Base-by-base conservation (phyloP, 2,797 vertebrate genomes). In the Eutrigla gurnardus region DNA sequence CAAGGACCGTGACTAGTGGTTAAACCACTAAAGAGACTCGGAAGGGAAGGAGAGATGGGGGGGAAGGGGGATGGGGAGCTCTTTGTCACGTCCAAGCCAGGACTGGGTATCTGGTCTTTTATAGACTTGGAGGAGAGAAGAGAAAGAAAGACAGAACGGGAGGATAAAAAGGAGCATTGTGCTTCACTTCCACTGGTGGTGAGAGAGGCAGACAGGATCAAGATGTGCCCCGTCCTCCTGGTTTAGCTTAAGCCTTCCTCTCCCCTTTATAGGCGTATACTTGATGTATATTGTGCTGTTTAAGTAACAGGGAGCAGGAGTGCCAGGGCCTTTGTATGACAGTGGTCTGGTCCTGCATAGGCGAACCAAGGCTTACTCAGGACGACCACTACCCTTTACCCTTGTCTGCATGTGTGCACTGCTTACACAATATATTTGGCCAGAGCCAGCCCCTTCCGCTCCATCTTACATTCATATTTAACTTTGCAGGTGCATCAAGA, bases 1-100 rank as follows among this genome's bases (percentile, higher is more conserved):
- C 93, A 93, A 88, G 89, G 96, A 96, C 95, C 95, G 91, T 93
- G 92, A 93, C 86, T 49, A 46, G 65, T 83, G 69, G 69, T 69
- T 10, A 12, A 70, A 82, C 80, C 88, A 84, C 73, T 25, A 3
- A 18, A 63, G 46, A 54, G 75, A 47, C 25, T 67, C 32, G 39
- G 70, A 55, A 40, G 62, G 74, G 60, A 65, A n/a, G 53, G 60
- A 69, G 70, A 61, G 64, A 57, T 57, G 65, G 60, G 47, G n/a
- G 33, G 65, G 60, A 45, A 18, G 33, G 25, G 71, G 65, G 8
- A 9, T 10, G 57, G 62, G 59, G 46, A 33, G 66, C 60, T 67
- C 64, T 53, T 54, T 62, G 90, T 89, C 93, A 93, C 93, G 93
- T 95, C 94, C 89, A 85, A 86, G 85, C 92, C 83, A 6, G 94